Percentiles rank a stretch among this genome's conserved stretches.
phyloP scores from a whole-genome alignment of 2,113 vertebrate species.

The Prionailurus bengalensis region DNA sequence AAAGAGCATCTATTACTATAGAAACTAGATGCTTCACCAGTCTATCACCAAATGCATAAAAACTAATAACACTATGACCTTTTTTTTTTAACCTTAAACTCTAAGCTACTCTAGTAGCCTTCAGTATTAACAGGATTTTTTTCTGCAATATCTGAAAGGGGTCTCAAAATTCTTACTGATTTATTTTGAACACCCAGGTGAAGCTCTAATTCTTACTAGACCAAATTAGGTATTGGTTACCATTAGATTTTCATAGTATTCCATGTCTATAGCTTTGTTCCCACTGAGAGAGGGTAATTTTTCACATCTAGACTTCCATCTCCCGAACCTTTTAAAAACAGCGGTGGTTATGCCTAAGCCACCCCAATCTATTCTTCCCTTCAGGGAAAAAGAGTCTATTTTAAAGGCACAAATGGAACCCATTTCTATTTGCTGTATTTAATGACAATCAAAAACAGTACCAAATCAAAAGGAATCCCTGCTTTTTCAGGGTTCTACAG shows the following conservation, averaged over 20 bases:
- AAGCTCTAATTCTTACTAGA: conserved; percentile 23
- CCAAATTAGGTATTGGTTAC: neutral
- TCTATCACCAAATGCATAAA: conserved; percentile 52
- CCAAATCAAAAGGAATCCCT: conserved; percentile 33
- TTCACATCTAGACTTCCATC: neutral
- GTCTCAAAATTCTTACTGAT: conserved; percentile 57
- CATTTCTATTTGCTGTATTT: conserved; percentile 23
- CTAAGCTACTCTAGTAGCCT: conserved; percentile 14
- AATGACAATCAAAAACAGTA: neutral
- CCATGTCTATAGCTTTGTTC: conserved; percentile 28
- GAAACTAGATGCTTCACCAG: conserved; percentile 46
- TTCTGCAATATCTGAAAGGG: conserved; percentile 26
- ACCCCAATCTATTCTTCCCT: conserved; percentile 41
- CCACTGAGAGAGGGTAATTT: conserved; percentile 18
- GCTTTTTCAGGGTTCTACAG: conserved; percentile 25
- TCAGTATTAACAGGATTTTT: neutral
- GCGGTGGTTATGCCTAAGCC: neutral
- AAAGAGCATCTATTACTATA: conserved; percentile 51
- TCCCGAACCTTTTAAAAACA: neutral
- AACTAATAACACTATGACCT: neutral
- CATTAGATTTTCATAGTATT: conserved; percentile 4
- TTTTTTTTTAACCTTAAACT: conserved; percentile 8
- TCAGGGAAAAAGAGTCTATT: conserved; percentile 32
- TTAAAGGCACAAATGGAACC: conserved; percentile 50
- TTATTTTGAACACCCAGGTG: conserved; percentile 8